Base-by-base conservation (phyloP, 2,797 vertebrate genomes). In the Danio albolineatus region DNA sequence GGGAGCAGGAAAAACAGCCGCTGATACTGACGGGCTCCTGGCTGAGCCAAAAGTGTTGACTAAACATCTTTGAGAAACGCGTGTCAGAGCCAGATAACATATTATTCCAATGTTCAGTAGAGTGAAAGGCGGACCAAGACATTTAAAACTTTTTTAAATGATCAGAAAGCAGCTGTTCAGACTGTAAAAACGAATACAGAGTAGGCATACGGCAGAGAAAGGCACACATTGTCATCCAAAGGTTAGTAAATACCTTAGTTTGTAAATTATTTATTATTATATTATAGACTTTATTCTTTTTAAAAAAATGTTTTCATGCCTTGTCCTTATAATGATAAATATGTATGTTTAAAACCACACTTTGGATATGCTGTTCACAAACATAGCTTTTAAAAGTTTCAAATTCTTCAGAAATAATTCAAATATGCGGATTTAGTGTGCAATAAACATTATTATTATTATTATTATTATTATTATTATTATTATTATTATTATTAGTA, bases 21-120 rank as follows among this genome's bases (percentile, higher is more conserved):
- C 28, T 14, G 28, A 69, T 41, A 70, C 10, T 69, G 53, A 39
- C 28, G 12, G 46, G n/a, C 28, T 78, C 7, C 64, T 69, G 43
- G 28, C 28, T 16, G 53, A 49, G 64, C 65, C 59, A 54, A 78
- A 78, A 28, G 13, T 41, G 54, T 59, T 78, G 64, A 78, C 75
- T 48, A 67, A 66, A 59, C 62, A 67, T 59, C 54, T 59, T 69
- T 49, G 28, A 69, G 54, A 69, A 78, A 60, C 2, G 17, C 2
- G n/a, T 78, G 65, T 70, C 13, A 60, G 28, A 51, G 65, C 8
- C 44, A 78, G 76, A 78, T 69, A 60, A 49, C 41, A 38, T 16
- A 60, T 21, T 78, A 69, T 78, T 61, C 9, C 36, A 21, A 21
- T 51, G 28, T 60, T 49, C 8, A 48, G 28, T 48, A 49, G 43